Evolutionary conservation across 2,888 invertebrate genomes (phyloP), one percentile per base, ranked within the genome.

Genomic region (Temnothorax rugatulus): DNA sequence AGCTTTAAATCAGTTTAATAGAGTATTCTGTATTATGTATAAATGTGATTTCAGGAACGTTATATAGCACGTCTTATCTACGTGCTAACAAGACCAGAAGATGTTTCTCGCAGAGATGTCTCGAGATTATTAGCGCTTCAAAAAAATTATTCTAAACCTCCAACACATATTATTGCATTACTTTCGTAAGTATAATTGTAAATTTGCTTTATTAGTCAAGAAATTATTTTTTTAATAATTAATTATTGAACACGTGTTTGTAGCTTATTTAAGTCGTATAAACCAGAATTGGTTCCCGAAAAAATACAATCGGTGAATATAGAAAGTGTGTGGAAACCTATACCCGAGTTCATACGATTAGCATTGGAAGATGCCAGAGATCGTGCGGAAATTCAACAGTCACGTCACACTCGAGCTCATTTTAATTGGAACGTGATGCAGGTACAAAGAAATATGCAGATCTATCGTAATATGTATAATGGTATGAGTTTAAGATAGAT

Each of bases 251-350:
- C 2, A 2, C 69, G 2, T 73, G 41, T 29, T 83, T 73, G 34
- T 69, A 94, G 94, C 63, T 87, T 95, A 64, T 95, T 93, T 82
- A 95, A 95, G 83, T 94, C 94, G 1, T 95, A 94, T 77, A 95
- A 94, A 71, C 95, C 95, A 15, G 94, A 94, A 85, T 87, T 93
- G 57, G 95, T 95, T 0, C 95, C 95, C 3, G 95, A 95, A 79
- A 93, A 91, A 79, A 92, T 94, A 74, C 88, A 90, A 18, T 89
- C 94, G 8, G 90, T 93, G 73, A 94, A 94, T 73, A 87, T 94
- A 77, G 94, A 94, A 89, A 94, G 92, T 82, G 91, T 92, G 15
- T 95, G 94, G 94, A 93, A 88, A 69, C 90, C 93, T 7, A 90
- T 95, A 59, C 92, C 93, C 15, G 93, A 94, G 82, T 57, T 59